Evolutionary conservation across 2,113 vertebrate genomes (phyloP).

Genomic region (Silurus asotus): DNA sequence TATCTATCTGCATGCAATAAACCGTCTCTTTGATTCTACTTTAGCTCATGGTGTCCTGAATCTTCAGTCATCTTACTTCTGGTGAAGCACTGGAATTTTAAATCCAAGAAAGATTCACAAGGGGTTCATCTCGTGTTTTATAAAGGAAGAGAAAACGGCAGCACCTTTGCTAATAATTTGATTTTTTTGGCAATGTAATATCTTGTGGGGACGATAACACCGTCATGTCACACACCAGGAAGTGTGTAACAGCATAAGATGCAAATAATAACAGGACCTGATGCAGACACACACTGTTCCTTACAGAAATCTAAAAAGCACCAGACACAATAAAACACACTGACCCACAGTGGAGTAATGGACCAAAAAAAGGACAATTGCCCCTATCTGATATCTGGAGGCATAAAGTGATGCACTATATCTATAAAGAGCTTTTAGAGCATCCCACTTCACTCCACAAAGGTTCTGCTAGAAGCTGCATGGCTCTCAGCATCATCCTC

Average conservation of each 20-base stretch:
- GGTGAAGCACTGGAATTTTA: too few relatives aligned
- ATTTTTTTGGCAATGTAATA: background rate
- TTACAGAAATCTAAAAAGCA: background rate
- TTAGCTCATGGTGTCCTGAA: too few relatives aligned
- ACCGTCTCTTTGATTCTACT: too few relatives aligned
- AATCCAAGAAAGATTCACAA: too few relatives aligned
- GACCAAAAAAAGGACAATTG: background rate
- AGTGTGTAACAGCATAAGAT: background rate
- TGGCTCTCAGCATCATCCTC: constrained; percentile 40
- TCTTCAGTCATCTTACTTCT: too few relatives aligned
- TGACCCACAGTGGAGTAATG: background rate
- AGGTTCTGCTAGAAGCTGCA: constrained; percentile 13
- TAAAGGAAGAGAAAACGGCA: background rate
- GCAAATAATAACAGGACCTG: background rate
- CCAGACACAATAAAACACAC: background rate
- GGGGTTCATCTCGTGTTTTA: background rate
- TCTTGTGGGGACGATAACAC: background rate
- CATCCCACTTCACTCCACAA: constrained; percentile 16
- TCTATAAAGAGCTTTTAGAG: constrained; percentile 10
- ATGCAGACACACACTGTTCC: background rate
- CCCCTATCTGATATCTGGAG: background rate
- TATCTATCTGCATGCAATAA: too few relatives aligned
- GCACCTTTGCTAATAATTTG: background rate
- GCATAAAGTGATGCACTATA: background rate
- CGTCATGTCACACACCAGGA: background rate